A percentile compares a stretch with the other conserved stretches of the same genome.
phyloP scores from a whole-genome alignment of 2,888 invertebrate genomes.

The Drosophila neotestacea region DNA sequence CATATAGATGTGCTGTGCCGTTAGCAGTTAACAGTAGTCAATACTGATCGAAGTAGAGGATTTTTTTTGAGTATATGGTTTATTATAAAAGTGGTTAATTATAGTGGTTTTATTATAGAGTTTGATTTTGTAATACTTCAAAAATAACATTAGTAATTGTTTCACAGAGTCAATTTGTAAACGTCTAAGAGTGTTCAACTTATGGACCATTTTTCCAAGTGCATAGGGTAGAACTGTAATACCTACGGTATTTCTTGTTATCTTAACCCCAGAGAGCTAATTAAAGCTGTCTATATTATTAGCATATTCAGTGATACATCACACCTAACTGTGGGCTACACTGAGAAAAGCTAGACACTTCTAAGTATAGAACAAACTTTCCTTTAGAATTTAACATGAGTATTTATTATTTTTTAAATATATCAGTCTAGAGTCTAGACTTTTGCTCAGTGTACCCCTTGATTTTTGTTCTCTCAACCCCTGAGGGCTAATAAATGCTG shows the following conservation, averaged over 20 bases:
- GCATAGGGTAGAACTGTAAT: not conserved
- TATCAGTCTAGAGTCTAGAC: too few relatives aligned
- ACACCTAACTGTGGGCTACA: not conserved
- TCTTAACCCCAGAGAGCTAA: not conserved
- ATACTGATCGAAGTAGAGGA: slow-evolving; percentile 3
- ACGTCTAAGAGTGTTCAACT: too few relatives aligned
- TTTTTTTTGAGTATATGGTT: too few relatives aligned
- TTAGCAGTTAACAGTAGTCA: slow-evolving; percentile 4
- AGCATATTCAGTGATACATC: not conserved
- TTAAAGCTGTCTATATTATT: not conserved
- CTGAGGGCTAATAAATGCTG: not conserved
- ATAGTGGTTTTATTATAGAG: too few relatives aligned
- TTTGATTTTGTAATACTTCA: too few relatives aligned
- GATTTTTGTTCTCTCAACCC: not conserved
- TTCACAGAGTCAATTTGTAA: too few relatives aligned
- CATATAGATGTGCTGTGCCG: slow-evolving; percentile 5
- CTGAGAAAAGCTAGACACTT: not conserved
- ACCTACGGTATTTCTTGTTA: not conserved
- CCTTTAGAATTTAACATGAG: not conserved
- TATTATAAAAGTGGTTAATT: too few relatives aligned
- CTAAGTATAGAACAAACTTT: not conserved
- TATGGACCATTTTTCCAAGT: not conserved
- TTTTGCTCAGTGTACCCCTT: not conserved
- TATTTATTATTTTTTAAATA: too few relatives aligned
- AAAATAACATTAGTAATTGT: too few relatives aligned